Percentiles rank a stretch among this genome's conserved stretches.
Conservation (phyloP, 2,888 invertebrate species). For the Drosophila setosimentum region DNA sequence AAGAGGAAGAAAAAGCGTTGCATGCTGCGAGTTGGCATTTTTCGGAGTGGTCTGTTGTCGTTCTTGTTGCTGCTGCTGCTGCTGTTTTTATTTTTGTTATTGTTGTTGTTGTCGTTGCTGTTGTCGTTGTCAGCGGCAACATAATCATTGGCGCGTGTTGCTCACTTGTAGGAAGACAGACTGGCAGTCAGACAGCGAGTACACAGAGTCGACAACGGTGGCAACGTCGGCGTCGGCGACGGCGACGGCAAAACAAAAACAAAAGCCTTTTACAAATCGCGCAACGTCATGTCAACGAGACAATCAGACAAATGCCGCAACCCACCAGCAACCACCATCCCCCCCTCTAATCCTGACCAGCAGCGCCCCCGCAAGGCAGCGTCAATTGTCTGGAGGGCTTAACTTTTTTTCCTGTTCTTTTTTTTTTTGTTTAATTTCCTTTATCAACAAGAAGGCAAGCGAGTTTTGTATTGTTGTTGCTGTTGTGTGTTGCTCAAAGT, state of each 20-base stretch:
- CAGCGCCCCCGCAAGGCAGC: conserved; percentile 30
- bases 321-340: neutral
- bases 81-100: neutral
- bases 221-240: neutral
- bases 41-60: conserved; percentile 59
- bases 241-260: conserved; percentile 41
- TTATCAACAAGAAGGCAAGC: conserved; percentile 68
- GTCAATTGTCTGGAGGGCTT: conserved; percentile 75
- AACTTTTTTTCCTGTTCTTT: conserved; percentile 56
- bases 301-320: conserved; percentile 76
- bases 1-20: conserved; percentile 14
- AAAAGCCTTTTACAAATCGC: conserved; percentile 73
- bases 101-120: conserved; percentile 28
- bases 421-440: conserved; percentile 68
- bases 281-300: conserved; percentile 77
- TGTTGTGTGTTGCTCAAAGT: conserved; percentile 30
- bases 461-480: conserved; percentile 30
- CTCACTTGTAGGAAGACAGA: conserved; percentile 70
- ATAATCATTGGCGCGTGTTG: conserved; percentile 79
- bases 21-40: conserved; percentile 24
- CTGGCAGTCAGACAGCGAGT: conserved; percentile 20
- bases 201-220: conserved; percentile 6
- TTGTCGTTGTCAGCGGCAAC: conserved; percentile 70
- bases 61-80: conserved; percentile 11
- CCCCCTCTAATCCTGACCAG: conserved; percentile 29